Evolutionary conservation across 53 echinoderm and acorn worm genomes (phyloP).

Genomic region (Mesocentrotus franciscanus): DNA sequence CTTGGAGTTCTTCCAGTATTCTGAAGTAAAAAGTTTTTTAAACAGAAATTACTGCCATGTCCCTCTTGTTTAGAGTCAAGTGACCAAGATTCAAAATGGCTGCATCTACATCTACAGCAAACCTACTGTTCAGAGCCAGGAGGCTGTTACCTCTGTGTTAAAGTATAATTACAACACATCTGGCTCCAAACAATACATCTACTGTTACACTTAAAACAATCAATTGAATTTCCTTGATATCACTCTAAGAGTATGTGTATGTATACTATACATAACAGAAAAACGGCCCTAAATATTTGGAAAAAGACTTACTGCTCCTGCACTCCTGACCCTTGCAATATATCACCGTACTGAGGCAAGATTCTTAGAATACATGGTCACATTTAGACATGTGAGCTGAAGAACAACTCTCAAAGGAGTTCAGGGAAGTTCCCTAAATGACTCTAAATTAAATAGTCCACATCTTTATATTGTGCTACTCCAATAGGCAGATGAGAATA

Average conservation of each 20-base stretch:
- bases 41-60: too few species aligned
- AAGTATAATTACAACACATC: too few species aligned
- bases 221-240: neutral
- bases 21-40: neutral
- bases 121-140: neutral
- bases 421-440: slow-evolving; percentile 31
- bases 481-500: neutral
- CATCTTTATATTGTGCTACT: neutral
- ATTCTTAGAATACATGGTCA: neutral
- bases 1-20: slow-evolving; percentile 60
- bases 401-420: neutral
- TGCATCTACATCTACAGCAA: neutral
- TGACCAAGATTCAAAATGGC: neutral
- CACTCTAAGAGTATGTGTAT: neutral
- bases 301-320: neutral
- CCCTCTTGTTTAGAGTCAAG: too few species aligned
- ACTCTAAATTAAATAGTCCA: neutral
- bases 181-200: too few species aligned
- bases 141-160: neutral
- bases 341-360: neutral
- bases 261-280: neutral
- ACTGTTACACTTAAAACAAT: neutral
- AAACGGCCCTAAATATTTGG: neutral
- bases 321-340: neutral
- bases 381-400: neutral